phyloP scores from a whole-genome alignment of 2,888 invertebrate genomes.

The Helleia helle region DNA sequence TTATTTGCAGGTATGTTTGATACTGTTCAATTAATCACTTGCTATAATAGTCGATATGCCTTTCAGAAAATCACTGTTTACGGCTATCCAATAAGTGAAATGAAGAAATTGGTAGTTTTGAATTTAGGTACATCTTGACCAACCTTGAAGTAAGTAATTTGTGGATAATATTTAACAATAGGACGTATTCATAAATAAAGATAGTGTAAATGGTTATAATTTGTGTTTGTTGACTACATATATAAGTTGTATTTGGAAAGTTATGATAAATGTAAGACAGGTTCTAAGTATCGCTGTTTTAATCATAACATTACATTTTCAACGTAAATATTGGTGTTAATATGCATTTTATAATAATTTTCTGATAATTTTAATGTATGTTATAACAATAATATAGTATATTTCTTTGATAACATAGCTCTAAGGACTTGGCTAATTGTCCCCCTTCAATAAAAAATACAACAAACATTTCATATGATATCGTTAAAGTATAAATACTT shows the following conservation, averaged over 20 bases:
- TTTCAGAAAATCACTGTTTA: conserved; percentile 42
- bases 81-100: conserved; percentile 41
- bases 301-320: too few relatives aligned
- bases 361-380: too few relatives aligned
- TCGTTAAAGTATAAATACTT: too few relatives aligned
- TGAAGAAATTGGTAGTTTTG: conserved; percentile 50
- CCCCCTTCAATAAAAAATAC: too few relatives aligned
- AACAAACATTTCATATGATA: too few relatives aligned
- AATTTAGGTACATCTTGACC: conserved; percentile 66
- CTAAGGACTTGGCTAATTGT: too few relatives aligned
- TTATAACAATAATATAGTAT: too few relatives aligned
- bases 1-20: not conserved
- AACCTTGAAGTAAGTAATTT: conserved; percentile 69
- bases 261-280: conserved; percentile 1
- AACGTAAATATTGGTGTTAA: too few relatives aligned
- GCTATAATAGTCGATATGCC: conserved; percentile 9
- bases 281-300: not conserved
- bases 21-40: not conserved
- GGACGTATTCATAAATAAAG: not conserved
- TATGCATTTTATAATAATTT: too few relatives aligned
- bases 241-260: not conserved
- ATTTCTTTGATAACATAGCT: too few relatives aligned
- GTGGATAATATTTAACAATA: conserved; percentile 6
- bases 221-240: not conserved
- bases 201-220: not conserved